Evolutionary conservation across 2,888 invertebrate species (phyloP), one percentile per base, ranked within the genome.

Genomic region (Troilus luridus): DNA sequence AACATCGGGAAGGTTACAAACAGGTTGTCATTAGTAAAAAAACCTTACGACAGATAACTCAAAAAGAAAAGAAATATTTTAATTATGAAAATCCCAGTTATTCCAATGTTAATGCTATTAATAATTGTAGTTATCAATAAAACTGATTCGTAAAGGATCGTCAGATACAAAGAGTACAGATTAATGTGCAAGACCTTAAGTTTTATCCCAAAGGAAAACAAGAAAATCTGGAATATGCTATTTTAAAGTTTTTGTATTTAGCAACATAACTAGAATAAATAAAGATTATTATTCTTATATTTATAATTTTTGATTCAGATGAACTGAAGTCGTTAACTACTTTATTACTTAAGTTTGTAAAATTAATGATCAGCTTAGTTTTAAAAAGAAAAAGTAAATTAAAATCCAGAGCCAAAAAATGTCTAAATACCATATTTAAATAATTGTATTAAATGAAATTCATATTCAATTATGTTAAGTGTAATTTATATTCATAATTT

Each of bases 1-100:
- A 56, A 85, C 85, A 85, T 85, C 56, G 85, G 56, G 85, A 56
- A 58, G 85, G 85, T 85, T 41, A 85, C 56, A 54, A 12, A 21
- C 12, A n/a, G 85, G 85, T 85, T 85, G 12, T 56, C 21, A 58
- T n/a, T n/a, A 56, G 85, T 85, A 5, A n/a, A 11, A 85, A n/a
- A 85, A 85, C 85, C 85, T 85, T 85, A 77, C 72, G 17, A 41
- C 41, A 17, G 72, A 41, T 41, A 67, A 67, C 72, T 41, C 72
- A 77, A 41, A 41, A 77, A 77, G 27, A 77, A 41, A 41, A 77
- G 7, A 41, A 64, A 64, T n/a, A n/a, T 64, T 41, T 77, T 77
- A 24, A 77, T 17, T 77, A 17, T 27, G 27, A 12, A 24, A 11
- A 2, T 67, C 67, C 67, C 24, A 24, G 27, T 77, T 17, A 27